Conservation (phyloP, 1,140 invertebrate genomes). For the Drosophila tropicalis region DNA sequence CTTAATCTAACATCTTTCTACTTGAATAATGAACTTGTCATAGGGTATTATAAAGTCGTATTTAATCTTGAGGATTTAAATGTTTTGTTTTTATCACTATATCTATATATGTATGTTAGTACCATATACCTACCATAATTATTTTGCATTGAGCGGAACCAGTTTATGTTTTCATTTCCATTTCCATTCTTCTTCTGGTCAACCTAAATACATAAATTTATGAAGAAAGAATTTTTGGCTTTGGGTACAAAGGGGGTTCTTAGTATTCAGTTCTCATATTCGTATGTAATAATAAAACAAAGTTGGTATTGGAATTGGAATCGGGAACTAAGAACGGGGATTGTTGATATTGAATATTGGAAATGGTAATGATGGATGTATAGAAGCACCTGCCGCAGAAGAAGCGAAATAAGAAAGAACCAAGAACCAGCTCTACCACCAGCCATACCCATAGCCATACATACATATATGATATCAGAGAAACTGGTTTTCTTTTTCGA, state of each 20-base stretch:
- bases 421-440: constrained; percentile 47
- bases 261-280: constrained; percentile 5
- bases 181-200: constrained; percentile 46
- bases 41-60: too few species aligned
- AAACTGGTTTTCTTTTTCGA: constrained; percentile 36
- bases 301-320: constrained; percentile 7
- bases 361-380: background rate
- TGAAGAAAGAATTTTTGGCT: constrained; percentile 50
- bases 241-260: constrained; percentile 7
- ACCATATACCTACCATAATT: constrained; percentile 13
- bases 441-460: background rate
- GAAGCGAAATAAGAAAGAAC: too few species aligned
- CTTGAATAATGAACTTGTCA: background rate
- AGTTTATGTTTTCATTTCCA: constrained; percentile 40
- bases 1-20: too few species aligned
- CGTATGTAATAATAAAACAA: constrained; percentile 69
- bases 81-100: background rate
- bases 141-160: constrained; percentile 50
- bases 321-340: constrained; percentile 4
- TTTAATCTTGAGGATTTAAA: background rate
- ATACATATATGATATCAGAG: background rate
- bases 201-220: constrained; percentile 66
- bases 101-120: background rate
- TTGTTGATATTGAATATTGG: background rate
- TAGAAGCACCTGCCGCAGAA: constrained; percentile 34